Evolutionary conservation across 2,797 vertebrate genomes (phyloP), one percentile per base, ranked within the genome.

Genomic region (Enteromius thamalakanensis): DNA sequence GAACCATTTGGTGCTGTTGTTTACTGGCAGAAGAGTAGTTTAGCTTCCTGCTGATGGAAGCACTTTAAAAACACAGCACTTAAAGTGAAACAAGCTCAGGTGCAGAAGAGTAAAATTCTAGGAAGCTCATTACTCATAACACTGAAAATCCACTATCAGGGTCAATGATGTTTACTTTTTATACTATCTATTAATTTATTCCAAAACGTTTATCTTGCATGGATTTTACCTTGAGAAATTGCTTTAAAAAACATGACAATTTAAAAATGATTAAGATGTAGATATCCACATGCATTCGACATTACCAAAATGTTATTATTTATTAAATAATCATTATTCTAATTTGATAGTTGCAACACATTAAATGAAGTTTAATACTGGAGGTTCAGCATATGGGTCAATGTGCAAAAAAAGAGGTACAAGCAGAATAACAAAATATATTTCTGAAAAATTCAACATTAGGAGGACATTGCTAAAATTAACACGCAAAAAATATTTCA

Each of bases 1-100:
- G 47, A 81, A 84, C 79, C 81, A 84, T 86, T 87, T 84, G 82
- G 86, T 82, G 32, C 79, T 80, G 81, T 77, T 87, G 70, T 86
- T 87, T 84, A 87, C 71, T 82, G 65, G 81, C 68, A 45, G 70
- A 82, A 29, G 67, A 78, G 86, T 42, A 77, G 76, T 88, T 88
- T 84, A 84, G 72, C 62, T 82, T 65, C 76, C 81, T 84, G 76
- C 76, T 84, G 86, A 83, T 82, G 76, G 67, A 88, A 83, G 82
- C 87, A 80, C 70, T 86, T 88, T 82, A 47, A 72, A 83, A 85
- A 85, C 77, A 68, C 29, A 69, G 64, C 32, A 45, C 84, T 88
- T 86, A 82, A 86, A 82, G 67, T 9, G 2, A 76, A 84, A 81
- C 58, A 67, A 49, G 75, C n/a, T 75, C 58, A 64, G 76, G 70